Evolutionary conservation across 2,113 vertebrate genomes (phyloP).

Genomic region (Oncorhynchus masou): DNA sequence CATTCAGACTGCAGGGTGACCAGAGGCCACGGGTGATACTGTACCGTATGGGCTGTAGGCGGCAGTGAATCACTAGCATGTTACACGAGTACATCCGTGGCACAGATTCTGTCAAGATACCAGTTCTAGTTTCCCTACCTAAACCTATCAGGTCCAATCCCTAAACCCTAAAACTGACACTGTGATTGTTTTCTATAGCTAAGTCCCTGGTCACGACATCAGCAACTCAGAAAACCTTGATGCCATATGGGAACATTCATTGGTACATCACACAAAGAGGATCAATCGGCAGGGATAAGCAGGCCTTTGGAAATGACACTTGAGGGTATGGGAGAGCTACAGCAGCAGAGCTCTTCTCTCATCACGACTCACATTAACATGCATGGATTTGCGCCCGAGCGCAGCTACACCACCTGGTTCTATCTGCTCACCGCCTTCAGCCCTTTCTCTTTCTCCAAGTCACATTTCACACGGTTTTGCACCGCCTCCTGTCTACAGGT

Average conservation of each 20-base stretch:
- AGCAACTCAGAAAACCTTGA: conserved; percentile 30
- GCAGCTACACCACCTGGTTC: conserved; percentile 2
- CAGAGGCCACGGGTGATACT: conserved; percentile 31
- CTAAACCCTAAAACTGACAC: neutral
- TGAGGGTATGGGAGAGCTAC: conserved; percentile 41
- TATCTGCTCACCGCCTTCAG: neutral
- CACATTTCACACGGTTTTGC: neutral
- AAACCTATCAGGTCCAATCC: conserved; percentile 15
- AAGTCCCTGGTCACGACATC: conserved; percentile 39
- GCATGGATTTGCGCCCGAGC: conserved; percentile 26
- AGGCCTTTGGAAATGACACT: conserved; percentile 55
- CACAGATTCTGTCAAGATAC: conserved; percentile 26
- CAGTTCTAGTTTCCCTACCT: conserved; percentile 2
- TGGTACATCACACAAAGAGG: conserved; percentile 28
- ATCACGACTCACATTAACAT: conserved; percentile 41
- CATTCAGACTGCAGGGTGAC: conserved; percentile 58
- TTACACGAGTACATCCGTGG: conserved; percentile 39
- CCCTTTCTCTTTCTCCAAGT: neutral
- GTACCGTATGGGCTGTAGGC: conserved; percentile 50
- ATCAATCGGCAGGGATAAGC: conserved; percentile 56
- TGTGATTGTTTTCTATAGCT: too few relatives aligned
- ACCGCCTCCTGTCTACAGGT: neutral
- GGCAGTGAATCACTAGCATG: conserved; percentile 55
- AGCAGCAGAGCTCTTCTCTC: conserved; percentile 27
- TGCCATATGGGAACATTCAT: neutral